Percentiles rank a stretch among this genome's conserved stretches.
Conservation (phyloP, 2,888 invertebrate genomes). For the Brachypterus glaber region DNA sequence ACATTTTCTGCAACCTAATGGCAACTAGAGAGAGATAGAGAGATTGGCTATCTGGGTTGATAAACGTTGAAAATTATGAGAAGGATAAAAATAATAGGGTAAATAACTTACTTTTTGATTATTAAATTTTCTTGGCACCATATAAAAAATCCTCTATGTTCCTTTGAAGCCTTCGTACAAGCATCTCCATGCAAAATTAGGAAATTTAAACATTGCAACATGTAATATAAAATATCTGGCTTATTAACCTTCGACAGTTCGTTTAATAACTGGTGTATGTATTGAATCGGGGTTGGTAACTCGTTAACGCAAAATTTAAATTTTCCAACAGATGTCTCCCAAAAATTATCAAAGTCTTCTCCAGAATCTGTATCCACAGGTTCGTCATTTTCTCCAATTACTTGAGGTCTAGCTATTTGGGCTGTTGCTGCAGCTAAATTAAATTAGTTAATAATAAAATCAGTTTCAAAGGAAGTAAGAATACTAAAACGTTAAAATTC, state of each 20-base stretch:
- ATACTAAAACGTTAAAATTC: no score
- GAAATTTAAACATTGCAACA: conserved; percentile 84
- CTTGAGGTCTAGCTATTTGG: conserved; percentile 64
- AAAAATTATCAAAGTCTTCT: conserved; percentile 74
- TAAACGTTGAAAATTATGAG: no score
- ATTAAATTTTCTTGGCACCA: conserved; percentile 94
- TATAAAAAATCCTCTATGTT: conserved; percentile 85
- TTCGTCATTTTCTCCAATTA: conserved; percentile 68
- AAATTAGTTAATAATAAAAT: conserved; percentile 4
- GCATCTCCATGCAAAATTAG: conserved; percentile 90
- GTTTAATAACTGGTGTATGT: conserved; percentile 83
- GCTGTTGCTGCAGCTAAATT: conserved; percentile 49
- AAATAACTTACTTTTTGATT: conserved; percentile 71
- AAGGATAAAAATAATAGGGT: no score
- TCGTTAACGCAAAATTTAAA: conserved; percentile 86
- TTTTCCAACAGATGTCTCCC: conserved; percentile 88
- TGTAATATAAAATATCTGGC: conserved; percentile 86
- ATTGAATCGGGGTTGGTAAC: conserved; percentile 84
- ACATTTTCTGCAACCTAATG: no score
- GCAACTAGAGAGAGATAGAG: no score
- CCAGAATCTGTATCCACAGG: conserved; percentile 58
- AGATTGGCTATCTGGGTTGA: no score
- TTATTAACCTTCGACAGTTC: conserved; percentile 73
- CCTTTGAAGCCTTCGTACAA: conserved; percentile 73
- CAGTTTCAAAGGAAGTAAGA: neutral